These are phyloP conservation scores for Ametastegia equiseti DNA, from an alignment of 2,888 invertebrate species.

Conservation along the genomic window DNA sequence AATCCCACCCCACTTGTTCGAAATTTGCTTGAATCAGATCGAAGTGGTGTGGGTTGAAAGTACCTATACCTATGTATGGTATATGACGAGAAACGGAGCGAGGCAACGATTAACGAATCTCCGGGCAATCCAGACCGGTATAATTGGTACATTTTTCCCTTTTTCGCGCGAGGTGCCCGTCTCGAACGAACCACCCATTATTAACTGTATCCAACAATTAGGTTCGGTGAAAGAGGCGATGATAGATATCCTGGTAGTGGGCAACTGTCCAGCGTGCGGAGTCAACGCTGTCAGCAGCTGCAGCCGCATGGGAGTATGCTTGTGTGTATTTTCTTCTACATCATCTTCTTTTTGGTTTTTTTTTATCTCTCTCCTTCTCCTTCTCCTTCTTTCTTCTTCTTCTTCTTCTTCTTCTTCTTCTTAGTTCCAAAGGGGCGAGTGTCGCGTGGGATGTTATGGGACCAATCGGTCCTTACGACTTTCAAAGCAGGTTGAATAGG, in stretches of 20 bases:
- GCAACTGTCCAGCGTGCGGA: slow-evolving; percentile 67
- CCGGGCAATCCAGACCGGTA: neutral
- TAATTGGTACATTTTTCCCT: slow-evolving; percentile 41
- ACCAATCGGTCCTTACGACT: slow-evolving; percentile 1
- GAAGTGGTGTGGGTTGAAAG: too few relatives aligned
- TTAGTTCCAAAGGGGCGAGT: neutral
- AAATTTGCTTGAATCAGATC: too few relatives aligned
- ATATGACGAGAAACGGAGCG: neutral
- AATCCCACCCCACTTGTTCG: too few relatives aligned
- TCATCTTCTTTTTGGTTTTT: too few relatives aligned
- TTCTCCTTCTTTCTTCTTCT: neutral
- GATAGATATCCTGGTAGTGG: slow-evolving; percentile 67
- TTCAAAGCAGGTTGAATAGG: neutral
- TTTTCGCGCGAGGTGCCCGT: slow-evolving; percentile 41
- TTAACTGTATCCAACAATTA: slow-evolving; percentile 67
- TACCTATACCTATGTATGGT: too few relatives aligned
- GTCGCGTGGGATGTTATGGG: neutral
- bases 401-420: neutral
- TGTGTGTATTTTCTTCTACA: neutral
- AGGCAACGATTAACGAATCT: slow-evolving; percentile 24
- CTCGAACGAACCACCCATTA: slow-evolving; percentile 17
- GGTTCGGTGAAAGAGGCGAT: slow-evolving; percentile 65
- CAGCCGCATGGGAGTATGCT: slow-evolving; percentile 50
- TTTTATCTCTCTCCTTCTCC: neutral
- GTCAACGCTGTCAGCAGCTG: slow-evolving; percentile 68